A percentile compares a stretch with the other conserved stretches of the same genome.
phyloP scores from a whole-genome alignment of 2,888 invertebrate genomes.

The Morpho deidamia region DNA sequence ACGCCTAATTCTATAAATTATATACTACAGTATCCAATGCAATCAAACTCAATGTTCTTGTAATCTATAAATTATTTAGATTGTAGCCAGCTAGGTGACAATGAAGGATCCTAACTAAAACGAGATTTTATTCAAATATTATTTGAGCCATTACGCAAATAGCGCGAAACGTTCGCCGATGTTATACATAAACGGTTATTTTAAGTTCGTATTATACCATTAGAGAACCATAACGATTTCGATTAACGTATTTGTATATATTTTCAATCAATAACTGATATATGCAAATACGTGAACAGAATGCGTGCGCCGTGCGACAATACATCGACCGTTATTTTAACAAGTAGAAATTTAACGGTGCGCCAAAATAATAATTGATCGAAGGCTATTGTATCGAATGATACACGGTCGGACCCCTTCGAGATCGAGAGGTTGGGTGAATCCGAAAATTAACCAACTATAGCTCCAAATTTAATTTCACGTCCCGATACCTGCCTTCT shows the following conservation, averaged over 20 bases:
- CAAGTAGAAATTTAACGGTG: constrained; percentile 73
- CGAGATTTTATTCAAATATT: no score
- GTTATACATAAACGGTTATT: no score
- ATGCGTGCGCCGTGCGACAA: constrained; percentile 57
- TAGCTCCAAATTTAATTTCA: constrained; percentile 76
- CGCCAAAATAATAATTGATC: constrained; percentile 74
- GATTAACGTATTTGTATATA: constrained; percentile 71
- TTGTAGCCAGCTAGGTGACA: no score
- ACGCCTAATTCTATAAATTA: no score
- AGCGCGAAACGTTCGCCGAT: no score
- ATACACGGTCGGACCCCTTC: constrained; percentile 56
- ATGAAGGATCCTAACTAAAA: no score
- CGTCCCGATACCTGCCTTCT: constrained; percentile 71
- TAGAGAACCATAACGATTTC: constrained; percentile 60
- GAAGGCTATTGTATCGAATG: constrained; percentile 66
- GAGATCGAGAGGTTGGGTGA: constrained; percentile 59
- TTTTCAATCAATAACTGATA: constrained; percentile 77
- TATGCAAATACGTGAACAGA: constrained; percentile 67
- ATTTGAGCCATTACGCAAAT: no score
- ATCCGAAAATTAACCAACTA: constrained; percentile 76
- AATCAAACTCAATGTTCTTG: no score
- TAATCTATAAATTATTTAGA: no score
- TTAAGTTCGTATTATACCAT: no score
- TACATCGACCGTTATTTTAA: constrained; percentile 70
- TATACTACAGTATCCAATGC: no score